A percentile compares a stretch with the other conserved stretches of the same genome.
Evolutionary conservation across 2,797 vertebrate species (phyloP).

Genomic region (Sebastes matsubarae): DNA sequence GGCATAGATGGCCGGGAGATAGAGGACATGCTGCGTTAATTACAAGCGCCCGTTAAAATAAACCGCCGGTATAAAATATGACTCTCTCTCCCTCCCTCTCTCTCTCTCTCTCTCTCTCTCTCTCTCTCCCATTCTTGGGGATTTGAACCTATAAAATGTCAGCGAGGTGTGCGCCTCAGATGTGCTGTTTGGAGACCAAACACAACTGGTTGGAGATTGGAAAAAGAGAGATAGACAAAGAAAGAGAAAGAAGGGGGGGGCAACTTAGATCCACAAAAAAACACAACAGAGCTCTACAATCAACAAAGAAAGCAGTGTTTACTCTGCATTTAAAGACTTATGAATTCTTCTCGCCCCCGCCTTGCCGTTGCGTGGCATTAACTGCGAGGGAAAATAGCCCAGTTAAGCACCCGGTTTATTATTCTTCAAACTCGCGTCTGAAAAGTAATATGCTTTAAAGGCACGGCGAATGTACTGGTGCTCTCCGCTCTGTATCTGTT

Average conservation of each 20-base stretch:
- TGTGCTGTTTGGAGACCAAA: conserved; percentile 85
- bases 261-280: conserved; percentile 45
- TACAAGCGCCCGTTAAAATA: conserved; percentile 97
- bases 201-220: conserved; percentile 53
- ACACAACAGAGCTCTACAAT: conserved; percentile 75
- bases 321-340: conserved; percentile 85
- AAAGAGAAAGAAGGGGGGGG: conserved; percentile 56
- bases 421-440: conserved; percentile 82
- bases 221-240: conserved; percentile 47
- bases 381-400: conserved; percentile 77
- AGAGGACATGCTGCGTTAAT: conserved; percentile 98
- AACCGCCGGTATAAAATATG: conserved; percentile 91
- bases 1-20: conserved; percentile 95
- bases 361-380: conserved; percentile 74
- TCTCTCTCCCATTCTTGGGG: conserved; percentile 64
- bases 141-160: conserved; percentile 93
- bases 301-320: conserved; percentile 87
- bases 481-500: conserved; percentile 48
- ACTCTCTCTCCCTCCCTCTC: conserved; percentile 54
- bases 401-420: conserved; percentile 84
- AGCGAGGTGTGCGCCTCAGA: conserved; percentile 91
- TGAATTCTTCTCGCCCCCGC: conserved; percentile 76
- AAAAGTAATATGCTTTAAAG: conserved; percentile 84
- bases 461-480: conserved; percentile 64
- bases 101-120: too few species aligned